Evolutionary conservation across 2,888 invertebrate species (phyloP), one percentile per base, ranked within the genome.

Genomic region (Kryphioiulus occultus): DNA sequence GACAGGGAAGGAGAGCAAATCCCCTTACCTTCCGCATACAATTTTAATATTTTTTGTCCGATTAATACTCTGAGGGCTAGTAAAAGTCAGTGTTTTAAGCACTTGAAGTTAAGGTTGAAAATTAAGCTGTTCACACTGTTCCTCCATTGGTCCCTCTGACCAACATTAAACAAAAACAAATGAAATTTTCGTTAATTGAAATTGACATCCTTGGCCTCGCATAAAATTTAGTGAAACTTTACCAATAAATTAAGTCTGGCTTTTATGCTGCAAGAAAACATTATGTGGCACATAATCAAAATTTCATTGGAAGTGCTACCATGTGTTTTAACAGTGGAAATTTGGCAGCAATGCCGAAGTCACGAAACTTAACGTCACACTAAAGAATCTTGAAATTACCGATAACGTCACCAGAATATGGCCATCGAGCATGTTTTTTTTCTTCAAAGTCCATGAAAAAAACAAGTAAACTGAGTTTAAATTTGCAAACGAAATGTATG

Each of bases 1-100:
- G 30, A 78, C 12, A 78, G 15, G 78, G 78, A 78, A 26, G 22
- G 30, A 78, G 2, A 30, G 3, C 59, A 68, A 68, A 78, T 26
- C 78, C 30, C 78, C 30, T 78, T 78, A 30, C 30, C 30, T 78
- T 78, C 78, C 22, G 78, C 78, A 17, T 78, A 78, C 78, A 78
- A 30, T 78, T 78, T 59, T 22, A 30, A 30, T 26, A 78, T 30
- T 12, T 26, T 68, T 26, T 68, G 78, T 78, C 78, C 12, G 78
- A 78, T 78, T 78, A 78, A 78, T 78, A 78, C 26, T 30, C 22
- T 17, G 78, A 15, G 15, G 26, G 30, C 78, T 26, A 15, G 53
- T n/a, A 10, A 53, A 53, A 53, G 12, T n/a, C 12, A n/a, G 17
- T 1, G 10, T 3, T 44, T 44, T 44, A 44, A 15, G n/a, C 53